Conservation (phyloP, 2,113 vertebrate genomes). For the Grantiella picta region DNA sequence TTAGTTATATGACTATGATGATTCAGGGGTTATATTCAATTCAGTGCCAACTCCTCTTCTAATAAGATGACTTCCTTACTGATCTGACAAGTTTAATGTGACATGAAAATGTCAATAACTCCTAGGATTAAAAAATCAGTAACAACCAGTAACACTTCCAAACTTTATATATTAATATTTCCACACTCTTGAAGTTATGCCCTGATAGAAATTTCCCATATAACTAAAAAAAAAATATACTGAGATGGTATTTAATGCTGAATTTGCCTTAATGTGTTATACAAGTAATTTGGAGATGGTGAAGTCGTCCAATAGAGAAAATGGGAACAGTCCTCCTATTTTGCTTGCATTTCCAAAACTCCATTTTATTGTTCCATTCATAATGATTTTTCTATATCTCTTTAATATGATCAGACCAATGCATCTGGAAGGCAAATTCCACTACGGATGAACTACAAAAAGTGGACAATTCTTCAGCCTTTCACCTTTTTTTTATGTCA, state of each 20-base stretch:
- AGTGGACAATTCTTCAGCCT: neutral
- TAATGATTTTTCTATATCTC: neutral
- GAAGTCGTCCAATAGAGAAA: neutral
- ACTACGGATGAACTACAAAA: neutral
- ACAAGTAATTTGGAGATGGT: neutral
- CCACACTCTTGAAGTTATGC: neutral
- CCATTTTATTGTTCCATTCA: neutral
- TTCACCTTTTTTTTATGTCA: neutral
- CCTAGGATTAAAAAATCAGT: neutral
- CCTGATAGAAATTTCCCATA: neutral
- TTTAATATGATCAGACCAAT: neutral
- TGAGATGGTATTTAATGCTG: neutral
- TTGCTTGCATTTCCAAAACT: neutral
- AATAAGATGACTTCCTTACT: neutral
- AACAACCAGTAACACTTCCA: neutral
- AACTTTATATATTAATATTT: neutral
- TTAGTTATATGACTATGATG: neutral
- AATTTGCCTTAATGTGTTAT: neutral
- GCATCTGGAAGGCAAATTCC: neutral
- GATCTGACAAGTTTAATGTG: neutral
- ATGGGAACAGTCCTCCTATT: neutral
- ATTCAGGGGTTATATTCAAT: neutral
- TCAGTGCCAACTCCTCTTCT: neutral
- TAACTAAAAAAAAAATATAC: neutral
- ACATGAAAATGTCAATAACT: neutral